Conservation (phyloP, 2,113 vertebrate species). For the Urocitellus parryii region DNA sequence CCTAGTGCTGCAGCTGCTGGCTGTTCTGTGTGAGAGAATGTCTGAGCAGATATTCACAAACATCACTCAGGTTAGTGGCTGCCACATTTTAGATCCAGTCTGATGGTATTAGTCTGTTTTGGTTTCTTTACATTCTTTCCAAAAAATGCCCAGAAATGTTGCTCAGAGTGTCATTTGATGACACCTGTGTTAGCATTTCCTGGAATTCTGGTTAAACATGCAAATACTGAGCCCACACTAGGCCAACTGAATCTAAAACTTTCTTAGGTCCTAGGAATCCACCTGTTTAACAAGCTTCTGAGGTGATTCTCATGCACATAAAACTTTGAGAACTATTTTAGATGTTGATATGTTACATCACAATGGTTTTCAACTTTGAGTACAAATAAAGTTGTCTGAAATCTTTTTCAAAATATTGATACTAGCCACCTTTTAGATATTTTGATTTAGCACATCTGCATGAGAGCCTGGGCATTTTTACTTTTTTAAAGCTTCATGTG, state of each 20-base stretch:
- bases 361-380: slow-evolving; percentile 30
- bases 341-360: neutral
- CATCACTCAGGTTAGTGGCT: slow-evolving; percentile 90
- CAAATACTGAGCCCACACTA: neutral
- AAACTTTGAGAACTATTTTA: neutral
- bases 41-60: slow-evolving; percentile 92
- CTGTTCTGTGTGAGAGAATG: slow-evolving; percentile 91
- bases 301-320: neutral
- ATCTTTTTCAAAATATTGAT: slow-evolving; percentile 23
- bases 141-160: neutral
- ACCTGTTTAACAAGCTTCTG: neutral
- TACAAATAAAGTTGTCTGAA: neutral
- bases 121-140: slow-evolving; percentile 44
- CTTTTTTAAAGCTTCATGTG: slow-evolving; percentile 19
- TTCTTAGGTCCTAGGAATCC: neutral
- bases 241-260: neutral
- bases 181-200: neutral
- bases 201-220: slow-evolving; percentile 12
- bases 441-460: neutral
- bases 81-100: accelerated
- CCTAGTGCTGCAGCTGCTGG: slow-evolving; percentile 92
- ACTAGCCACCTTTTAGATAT: neutral
- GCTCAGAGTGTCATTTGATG: neutral
- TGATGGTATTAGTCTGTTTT: neutral
- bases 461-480: neutral